Evolutionary conservation across 2,113 vertebrate species (phyloP).

Genomic region (Eulemur rufifrons): DNA sequence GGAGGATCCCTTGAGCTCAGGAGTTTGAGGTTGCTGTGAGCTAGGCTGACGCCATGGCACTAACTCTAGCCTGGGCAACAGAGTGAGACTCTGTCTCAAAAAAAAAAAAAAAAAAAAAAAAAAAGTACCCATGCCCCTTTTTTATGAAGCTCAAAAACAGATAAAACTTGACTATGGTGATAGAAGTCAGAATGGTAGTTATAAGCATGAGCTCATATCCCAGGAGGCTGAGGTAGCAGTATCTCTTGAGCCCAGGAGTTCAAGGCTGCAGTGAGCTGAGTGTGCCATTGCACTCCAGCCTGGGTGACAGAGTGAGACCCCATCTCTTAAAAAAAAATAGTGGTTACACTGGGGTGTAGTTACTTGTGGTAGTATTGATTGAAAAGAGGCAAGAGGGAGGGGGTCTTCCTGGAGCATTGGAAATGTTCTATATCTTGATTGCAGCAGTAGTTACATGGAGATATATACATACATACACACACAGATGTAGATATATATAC

Average conservation of each 20-base stretch:
- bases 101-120: background rate
- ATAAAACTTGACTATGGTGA: background rate
- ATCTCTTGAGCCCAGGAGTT: no score
- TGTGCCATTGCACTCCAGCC: no score
- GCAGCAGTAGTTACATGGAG: background rate
- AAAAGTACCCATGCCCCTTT: background rate
- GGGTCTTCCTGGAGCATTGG: background rate
- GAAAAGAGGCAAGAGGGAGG: background rate
- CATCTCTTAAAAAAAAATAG: background rate
- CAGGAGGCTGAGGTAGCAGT: no score
- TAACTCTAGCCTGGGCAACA: no score
- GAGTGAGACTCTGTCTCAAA: no score
- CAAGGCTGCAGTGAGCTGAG: no score
- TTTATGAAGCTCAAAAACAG: background rate
- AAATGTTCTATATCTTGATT: background rate
- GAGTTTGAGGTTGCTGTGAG: no score
- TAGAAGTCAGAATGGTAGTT: background rate
- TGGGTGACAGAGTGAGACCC: no score
- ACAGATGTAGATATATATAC: background rate
- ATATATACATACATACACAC: background rate
- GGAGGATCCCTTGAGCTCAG: no score
- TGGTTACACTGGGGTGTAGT: background rate
- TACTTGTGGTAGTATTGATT: background rate
- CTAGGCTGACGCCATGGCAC: no score
- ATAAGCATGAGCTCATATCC: no score